Base-by-base conservation (phyloP, 2,113 vertebrate species). In the Brevimyrus niger region DNA sequence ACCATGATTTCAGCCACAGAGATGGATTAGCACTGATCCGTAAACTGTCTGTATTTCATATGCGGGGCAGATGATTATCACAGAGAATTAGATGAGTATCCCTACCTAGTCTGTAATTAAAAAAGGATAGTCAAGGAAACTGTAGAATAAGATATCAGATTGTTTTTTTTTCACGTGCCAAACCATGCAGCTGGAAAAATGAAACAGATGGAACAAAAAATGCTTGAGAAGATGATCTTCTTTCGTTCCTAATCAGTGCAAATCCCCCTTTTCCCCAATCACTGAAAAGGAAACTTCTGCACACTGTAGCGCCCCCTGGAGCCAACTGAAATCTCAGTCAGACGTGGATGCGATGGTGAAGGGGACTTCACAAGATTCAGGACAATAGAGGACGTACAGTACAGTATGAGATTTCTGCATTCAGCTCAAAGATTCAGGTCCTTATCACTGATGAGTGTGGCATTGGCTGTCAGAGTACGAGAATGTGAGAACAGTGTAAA, bases 51-150 rank as follows among this genome's bases (percentile, higher is more conserved):
- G 90, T 88, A 92, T 0, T 4, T 93, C 94, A 95, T 94, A 95
- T 94, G 93, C 38, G 90, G 94, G 93, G 92, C 95, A 95, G 95
- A 95, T 95, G 94, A 92, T 92, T 80, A 91, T 94, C 91, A 91
- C 91, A 90, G 55, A 91, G 92, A 93, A 89, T 92, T 80, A 42
- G 35, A 80, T 38, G 73, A 80, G 17, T 42, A 42, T 80, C 73
- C 61, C 61, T 69, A 94, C 93, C 91, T 90, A 94, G 92, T 82
- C 87, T 95, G 91, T 93, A 94, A 95, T 96, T 96, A 94, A 93
- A 90, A 91, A 93, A 94, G 93, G 83, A 92, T 92, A 89, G 87
- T 87, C 46, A 84, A 90, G 73, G 73, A 80, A 80, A 92, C 73
- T 88, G 65, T 88, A 51, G 91, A 86, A 90, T 89, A 90, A 94